Percentiles rank a stretch among this genome's conserved stretches.
Conservation (phyloP, 1,140 invertebrate genomes). For the Drosophila baimaii region DNA sequence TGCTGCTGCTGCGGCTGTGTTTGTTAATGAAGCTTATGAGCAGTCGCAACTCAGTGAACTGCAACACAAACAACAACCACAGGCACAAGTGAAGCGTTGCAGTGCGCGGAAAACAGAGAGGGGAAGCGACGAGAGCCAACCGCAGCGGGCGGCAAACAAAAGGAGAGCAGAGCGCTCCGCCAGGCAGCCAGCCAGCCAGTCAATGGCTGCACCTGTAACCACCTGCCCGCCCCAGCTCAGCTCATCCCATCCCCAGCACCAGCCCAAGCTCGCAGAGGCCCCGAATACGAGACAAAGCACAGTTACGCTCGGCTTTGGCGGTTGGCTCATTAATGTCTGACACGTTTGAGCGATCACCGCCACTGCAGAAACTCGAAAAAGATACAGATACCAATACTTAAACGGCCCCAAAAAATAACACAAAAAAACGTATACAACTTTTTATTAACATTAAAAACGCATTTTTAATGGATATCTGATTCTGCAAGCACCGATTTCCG, state of each 20-base stretch:
- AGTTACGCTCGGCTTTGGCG: slow-evolving; percentile 56
- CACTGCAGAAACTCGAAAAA: slow-evolving; percentile 39
- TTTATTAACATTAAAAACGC: slow-evolving; percentile 75
- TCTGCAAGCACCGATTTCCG: slow-evolving; percentile 51
- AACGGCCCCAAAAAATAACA: slow-evolving; percentile 19
- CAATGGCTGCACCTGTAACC: slow-evolving; percentile 78
- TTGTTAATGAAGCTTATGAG: slow-evolving; percentile 81
- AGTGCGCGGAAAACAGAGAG: slow-evolving; percentile 38
- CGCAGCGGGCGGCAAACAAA: slow-evolving; percentile 59
- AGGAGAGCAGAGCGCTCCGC: slow-evolving; percentile 52
- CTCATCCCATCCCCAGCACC: neutral
- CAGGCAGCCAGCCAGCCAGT: slow-evolving; percentile 36
- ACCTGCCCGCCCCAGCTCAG: slow-evolving; percentile 41
- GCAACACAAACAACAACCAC: slow-evolving; percentile 64
- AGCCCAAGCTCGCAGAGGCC: neutral
- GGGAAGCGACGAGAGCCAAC: slow-evolving; percentile 35
- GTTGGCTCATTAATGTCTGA: slow-evolving; percentile 63
- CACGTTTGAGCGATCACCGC: slow-evolving; percentile 76
- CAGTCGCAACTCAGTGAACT: slow-evolving; percentile 78
- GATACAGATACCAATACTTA: slow-evolving; percentile 31
- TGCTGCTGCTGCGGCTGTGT: slow-evolving; percentile 15
- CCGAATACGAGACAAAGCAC: slow-evolving; percentile 53
- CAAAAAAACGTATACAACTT: slow-evolving; percentile 42
- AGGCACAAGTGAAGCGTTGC: slow-evolving; percentile 77
- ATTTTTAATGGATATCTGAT: slow-evolving; percentile 54